phyloP scores from a whole-genome alignment of 2,888 invertebrate genomes.

The Tryphoninae sp. region DNA sequence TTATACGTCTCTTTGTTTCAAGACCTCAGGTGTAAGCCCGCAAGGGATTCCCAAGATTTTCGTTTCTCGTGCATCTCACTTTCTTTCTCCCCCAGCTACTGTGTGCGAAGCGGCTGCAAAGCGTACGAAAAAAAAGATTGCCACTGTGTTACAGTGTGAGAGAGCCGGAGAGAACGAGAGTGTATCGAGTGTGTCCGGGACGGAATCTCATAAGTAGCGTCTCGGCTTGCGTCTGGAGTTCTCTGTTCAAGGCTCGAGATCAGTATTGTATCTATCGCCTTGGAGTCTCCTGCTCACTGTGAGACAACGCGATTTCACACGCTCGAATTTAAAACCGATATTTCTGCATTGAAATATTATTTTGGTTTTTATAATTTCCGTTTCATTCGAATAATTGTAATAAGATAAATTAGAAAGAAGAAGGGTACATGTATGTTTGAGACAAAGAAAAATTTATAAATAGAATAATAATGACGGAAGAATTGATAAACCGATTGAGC shows the following conservation, averaged over 20 bases:
- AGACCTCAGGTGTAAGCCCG: not conserved
- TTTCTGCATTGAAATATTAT: not conserved
- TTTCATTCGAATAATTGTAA: not conserved
- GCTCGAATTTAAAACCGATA: not conserved
- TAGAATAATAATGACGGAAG: conserved; percentile 45
- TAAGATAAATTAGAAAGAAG: no score
- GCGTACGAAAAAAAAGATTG: conserved; percentile 24
- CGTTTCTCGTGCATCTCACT: conserved; percentile 1
- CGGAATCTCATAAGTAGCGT: conserved; percentile 50
- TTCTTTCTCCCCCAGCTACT: conserved; percentile 1
- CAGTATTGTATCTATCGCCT: conserved; percentile 22
- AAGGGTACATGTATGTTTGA: not conserved
- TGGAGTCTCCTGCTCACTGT: conserved; percentile 26
- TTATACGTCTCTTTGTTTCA: no score
- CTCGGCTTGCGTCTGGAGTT: conserved; percentile 50
- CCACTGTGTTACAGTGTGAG: conserved; percentile 33
- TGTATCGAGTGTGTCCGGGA: conserved; percentile 41
- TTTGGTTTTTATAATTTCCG: not conserved
- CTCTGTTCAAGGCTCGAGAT: conserved; percentile 41
- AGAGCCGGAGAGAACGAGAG: conserved; percentile 18
- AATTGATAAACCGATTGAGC: conserved; percentile 52
- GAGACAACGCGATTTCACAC: conserved; percentile 14
- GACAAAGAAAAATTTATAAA: not conserved
- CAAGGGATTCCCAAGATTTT: not conserved
- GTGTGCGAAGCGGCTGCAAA: conserved; percentile 9